Conservation (phyloP, 2,797 vertebrate species). For the Enteromius anoplus region DNA sequence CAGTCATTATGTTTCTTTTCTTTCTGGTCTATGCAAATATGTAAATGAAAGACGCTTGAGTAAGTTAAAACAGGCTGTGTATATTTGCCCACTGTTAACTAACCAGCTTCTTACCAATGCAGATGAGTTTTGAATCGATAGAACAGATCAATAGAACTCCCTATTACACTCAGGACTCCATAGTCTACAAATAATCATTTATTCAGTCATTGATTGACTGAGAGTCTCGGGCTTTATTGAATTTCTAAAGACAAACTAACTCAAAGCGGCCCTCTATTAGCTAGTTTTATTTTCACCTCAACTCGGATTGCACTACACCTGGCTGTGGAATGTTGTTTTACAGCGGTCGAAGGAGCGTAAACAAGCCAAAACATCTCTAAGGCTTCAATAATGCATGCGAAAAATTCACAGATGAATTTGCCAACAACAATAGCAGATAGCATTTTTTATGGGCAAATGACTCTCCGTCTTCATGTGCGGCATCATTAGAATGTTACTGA, state of each 20-base stretch:
- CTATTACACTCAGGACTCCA: slow-evolving; percentile 65
- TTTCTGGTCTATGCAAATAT: background rate
- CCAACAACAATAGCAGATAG: slow-evolving; percentile 47
- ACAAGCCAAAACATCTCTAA: slow-evolving; percentile 39
- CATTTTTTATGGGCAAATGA: slow-evolving; percentile 78
- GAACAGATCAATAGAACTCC: slow-evolving; percentile 71
- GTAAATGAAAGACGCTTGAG: slow-evolving; percentile 22
- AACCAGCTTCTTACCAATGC: slow-evolving; percentile 65
- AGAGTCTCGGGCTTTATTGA: slow-evolving; percentile 66
- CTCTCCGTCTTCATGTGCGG: slow-evolving; percentile 72
- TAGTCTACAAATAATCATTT: slow-evolving; percentile 79
- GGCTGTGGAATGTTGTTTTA: slow-evolving; percentile 22
- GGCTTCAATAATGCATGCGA: slow-evolving; percentile 48
- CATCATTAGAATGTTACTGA: slow-evolving; percentile 83
- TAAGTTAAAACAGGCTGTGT: slow-evolving; percentile 19
- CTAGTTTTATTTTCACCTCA: slow-evolving; percentile 31
- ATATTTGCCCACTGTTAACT: slow-evolving; percentile 62
- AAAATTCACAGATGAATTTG: slow-evolving; percentile 42
- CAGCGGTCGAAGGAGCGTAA: slow-evolving; percentile 24
- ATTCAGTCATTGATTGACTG: slow-evolving; percentile 79
- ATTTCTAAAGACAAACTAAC: slow-evolving; percentile 49
- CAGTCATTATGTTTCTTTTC: slow-evolving; percentile 6
- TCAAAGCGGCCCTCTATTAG: slow-evolving; percentile 11
- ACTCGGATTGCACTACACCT: slow-evolving; percentile 18
- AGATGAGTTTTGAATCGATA: slow-evolving; percentile 74